phyloP scores from a whole-genome alignment of 53 echinoderm and acorn worm species.

The Echinometra lucunter region DNA sequence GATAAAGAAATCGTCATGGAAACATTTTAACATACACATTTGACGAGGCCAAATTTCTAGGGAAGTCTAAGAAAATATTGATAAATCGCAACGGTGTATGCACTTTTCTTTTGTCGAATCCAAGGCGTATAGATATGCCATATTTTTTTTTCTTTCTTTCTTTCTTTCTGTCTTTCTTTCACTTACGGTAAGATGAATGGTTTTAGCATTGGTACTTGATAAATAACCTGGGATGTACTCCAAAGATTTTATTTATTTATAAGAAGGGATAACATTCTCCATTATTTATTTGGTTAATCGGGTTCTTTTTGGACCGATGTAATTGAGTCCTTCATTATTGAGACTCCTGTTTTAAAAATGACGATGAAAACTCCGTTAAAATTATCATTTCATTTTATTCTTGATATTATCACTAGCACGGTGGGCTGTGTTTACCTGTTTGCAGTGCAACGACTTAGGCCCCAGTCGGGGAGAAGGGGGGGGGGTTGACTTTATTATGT shows the following conservation, averaged over 20 bases:
- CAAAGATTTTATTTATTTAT: not conserved
- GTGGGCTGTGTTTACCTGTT: not conserved
- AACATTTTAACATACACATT: no score
- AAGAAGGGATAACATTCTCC: not conserved
- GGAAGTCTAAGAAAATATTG: not conserved
- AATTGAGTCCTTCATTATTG: not conserved
- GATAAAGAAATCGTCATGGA: no score
- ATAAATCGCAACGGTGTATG: not conserved
- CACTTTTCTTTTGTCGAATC: not conserved
- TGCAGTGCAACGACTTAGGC: not conserved
- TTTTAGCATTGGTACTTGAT: not conserved
- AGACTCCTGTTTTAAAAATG: not conserved
- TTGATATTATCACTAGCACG: not conserved
- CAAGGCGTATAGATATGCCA: not conserved
- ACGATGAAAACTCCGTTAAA: not conserved
- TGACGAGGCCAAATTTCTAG: no score
- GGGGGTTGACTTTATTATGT: no score
- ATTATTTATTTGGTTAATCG: not conserved
- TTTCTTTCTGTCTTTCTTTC: not conserved
- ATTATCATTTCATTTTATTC: not conserved
- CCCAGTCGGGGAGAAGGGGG: not conserved
- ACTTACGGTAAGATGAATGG: not conserved
- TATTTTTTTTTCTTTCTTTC: not conserved
- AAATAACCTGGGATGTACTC: not conserved
- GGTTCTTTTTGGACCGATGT: not conserved